Conservation (phyloP, 92 coral and sea anemone species). For the Virgularia gustaviana region DNA sequence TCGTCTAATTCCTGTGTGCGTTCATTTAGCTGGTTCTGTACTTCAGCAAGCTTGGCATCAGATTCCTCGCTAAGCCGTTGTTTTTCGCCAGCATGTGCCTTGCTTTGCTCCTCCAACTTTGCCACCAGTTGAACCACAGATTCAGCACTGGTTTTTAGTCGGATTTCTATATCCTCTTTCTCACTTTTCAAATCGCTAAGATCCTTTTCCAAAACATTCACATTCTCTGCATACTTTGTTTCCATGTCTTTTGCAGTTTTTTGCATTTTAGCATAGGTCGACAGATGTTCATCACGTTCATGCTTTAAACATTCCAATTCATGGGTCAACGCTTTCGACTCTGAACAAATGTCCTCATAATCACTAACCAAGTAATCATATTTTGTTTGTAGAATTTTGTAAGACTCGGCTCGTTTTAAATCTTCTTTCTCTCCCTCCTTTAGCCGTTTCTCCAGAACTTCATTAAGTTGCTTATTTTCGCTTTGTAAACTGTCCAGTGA, state of each 20-base stretch:
- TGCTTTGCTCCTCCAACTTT: background rate
- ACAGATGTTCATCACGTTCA: slow-evolving; percentile 30
- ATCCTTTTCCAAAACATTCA: slow-evolving; percentile 52
- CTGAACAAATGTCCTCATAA: slow-evolving; percentile 20
- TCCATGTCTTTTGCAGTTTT: slow-evolving; percentile 41
- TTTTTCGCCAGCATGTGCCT: background rate
- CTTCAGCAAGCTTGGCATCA: slow-evolving; percentile 45
- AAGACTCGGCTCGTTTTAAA: slow-evolving; percentile 52
- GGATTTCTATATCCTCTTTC: slow-evolving; percentile 43
- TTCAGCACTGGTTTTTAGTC: slow-evolving; percentile 26
- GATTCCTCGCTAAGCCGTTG: background rate
- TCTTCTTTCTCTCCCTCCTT: slow-evolving; percentile 78
- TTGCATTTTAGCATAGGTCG: slow-evolving; percentile 39
- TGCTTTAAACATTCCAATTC: slow-evolving; percentile 41
- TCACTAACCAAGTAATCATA: slow-evolving; percentile 15
- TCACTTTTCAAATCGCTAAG: slow-evolving; percentile 48
- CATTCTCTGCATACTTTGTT: slow-evolving; percentile 36
- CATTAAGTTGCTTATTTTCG: slow-evolving; percentile 77
- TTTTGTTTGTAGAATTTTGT: slow-evolving; percentile 28
- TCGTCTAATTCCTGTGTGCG: slow-evolving; percentile 61
- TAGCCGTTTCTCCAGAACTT: slow-evolving; percentile 80
- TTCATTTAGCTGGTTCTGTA: slow-evolving; percentile 56
- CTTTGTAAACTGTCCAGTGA: slow-evolving; percentile 48
- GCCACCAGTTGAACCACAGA: background rate
- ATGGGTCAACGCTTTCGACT: slow-evolving; percentile 48